Percentiles rank a stretch among this genome's conserved stretches.
Conservation (phyloP, 2,113 vertebrate species). For the Vireo altiloquus region DNA sequence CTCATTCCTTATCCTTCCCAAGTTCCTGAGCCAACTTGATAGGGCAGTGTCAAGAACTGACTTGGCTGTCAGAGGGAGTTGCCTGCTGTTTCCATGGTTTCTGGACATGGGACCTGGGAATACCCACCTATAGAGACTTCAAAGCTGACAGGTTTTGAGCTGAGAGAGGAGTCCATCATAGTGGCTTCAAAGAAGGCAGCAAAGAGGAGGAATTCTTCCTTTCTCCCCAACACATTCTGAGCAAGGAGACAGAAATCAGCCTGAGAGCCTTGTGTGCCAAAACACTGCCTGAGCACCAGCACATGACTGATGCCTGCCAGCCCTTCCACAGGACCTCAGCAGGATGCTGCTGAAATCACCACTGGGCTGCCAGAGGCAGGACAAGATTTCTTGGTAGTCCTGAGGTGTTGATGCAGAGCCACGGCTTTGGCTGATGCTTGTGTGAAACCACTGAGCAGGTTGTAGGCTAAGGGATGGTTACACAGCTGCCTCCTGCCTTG, state of each 20-base stretch:
- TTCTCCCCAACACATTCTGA: conserved; percentile 80
- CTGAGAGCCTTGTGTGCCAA: not conserved
- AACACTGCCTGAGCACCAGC: not conserved
- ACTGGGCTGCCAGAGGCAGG: not conserved
- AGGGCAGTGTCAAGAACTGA: not conserved
- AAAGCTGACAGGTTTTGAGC: conserved; percentile 79
- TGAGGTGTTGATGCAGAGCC: not conserved
- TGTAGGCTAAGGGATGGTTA: not conserved
- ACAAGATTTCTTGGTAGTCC: not conserved
- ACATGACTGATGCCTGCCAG: not conserved
- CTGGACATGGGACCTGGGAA: not conserved
- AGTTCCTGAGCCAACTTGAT: not conserved
- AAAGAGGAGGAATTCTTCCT: conserved; percentile 90
- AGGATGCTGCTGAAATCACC: not conserved
- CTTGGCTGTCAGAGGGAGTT: not conserved
- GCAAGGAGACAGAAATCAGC: not conserved
- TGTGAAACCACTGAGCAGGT: not conserved
- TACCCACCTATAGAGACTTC: conserved; percentile 89
- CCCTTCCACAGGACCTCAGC: not conserved
- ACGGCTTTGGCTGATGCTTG: not conserved
- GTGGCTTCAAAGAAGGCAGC: conserved; percentile 89
- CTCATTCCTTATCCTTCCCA: not conserved
- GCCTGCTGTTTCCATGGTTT: not conserved
- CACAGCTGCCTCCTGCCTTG: not conserved
- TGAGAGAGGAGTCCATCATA: conserved; percentile 85